Evolutionary conservation across 2,888 invertebrate genomes (phyloP).

Genomic region (Platycheirus rosarum): DNA sequence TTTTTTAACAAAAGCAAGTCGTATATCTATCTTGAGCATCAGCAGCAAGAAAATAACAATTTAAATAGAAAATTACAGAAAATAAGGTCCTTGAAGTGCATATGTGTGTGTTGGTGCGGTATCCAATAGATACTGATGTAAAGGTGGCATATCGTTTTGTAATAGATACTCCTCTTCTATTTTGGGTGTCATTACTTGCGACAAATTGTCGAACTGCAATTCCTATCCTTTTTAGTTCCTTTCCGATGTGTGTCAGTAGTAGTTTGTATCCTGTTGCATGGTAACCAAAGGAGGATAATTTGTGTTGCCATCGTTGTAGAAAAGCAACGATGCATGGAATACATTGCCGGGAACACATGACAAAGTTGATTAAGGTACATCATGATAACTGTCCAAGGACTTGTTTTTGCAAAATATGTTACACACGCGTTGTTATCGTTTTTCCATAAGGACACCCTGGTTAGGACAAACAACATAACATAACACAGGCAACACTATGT

Average conservation of each 20-base stretch:
- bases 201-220: conserved; percentile 56
- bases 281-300: conserved; percentile 12
- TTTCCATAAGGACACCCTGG: no score
- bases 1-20: conserved; percentile 3
- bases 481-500: no score
- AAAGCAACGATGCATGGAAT: conserved; percentile 7
- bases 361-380: conserved; percentile 1
- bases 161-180: conserved; percentile 26
- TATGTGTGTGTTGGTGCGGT: background rate
- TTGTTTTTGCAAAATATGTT: background rate
- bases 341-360: background rate
- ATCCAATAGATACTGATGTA: no score
- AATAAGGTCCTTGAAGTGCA: conserved; percentile 43
- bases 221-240: background rate
- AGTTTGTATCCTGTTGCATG: conserved; percentile 52
- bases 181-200: conserved; percentile 56
- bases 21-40: background rate
- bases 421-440: no score
- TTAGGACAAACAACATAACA: no score
- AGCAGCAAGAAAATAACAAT: conserved; percentile 27
- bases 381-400: background rate
- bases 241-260: background rate
- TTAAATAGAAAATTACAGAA: conserved; percentile 44
- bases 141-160: conserved; percentile 17
- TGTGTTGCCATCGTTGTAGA: background rate